Evolutionary conservation across 2,113 vertebrate genomes (phyloP), one percentile per base, ranked within the genome.

Genomic region (Oreochromis niloticus): DNA sequence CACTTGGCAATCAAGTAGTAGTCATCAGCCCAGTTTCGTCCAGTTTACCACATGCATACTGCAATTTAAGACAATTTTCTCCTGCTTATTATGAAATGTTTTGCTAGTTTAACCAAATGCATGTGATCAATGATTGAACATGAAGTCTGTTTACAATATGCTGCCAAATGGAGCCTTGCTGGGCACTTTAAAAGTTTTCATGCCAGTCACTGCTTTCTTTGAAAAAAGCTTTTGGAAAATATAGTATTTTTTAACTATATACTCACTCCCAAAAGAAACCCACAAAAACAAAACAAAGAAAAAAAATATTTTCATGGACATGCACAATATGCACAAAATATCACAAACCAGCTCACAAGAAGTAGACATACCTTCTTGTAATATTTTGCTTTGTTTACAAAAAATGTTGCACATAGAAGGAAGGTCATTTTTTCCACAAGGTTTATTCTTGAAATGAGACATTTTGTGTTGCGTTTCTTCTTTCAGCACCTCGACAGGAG

Each of bases 401-500:
- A 19, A 16, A 50, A 50, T n/a, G 14, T 50, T 50, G 46, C 24
- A n/a, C 6, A 8, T n/a, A 34, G 34, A 13, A 12, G 14, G 4
- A 56, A 17, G 46, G 17, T 34, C 1, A 19, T 63, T 63, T 63
- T 32, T 6, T 8, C 17, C 43, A 48, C 14, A 75, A 32, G 16
- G 17, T 78, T 78, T n/a, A 13, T 19, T 50, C 16, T 32, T 50
- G 9, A 50, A 50, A 50, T 78, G 12, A 19, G 9, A 32, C 24
- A 50, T 32, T 52, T n/a, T 78, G 13, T 32, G 46, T 39, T 48
- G 61, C 12, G 9, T 82, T 54, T 84, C 7, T 17, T 50, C 43
- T 81, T 80, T 19, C 52, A 91, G 93, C 39, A 5, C 5, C 54
- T 48, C 88, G 36, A 3, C 95, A 95, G 81, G 96, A 96, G 24